Evolutionary conservation across 2,888 invertebrate species (phyloP).

Genomic region (Aradus depressus): DNA sequence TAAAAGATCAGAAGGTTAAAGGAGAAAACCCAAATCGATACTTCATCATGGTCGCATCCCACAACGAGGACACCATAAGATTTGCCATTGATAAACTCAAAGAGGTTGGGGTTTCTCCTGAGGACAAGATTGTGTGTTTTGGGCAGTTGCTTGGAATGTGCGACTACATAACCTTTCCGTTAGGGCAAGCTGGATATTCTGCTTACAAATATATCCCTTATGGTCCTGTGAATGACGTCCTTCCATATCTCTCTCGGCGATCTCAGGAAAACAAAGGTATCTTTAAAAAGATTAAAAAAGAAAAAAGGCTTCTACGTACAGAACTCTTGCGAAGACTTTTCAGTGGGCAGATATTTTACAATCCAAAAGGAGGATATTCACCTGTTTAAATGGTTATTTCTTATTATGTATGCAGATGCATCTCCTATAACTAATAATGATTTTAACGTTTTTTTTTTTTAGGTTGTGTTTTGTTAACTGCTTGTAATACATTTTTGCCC

Average conservation of each 20-base stretch:
- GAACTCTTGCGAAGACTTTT: slow-evolving; percentile 68
- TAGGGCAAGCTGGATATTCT: slow-evolving; percentile 96
- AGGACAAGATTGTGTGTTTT: slow-evolving; percentile 93
- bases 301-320: slow-evolving; percentile 62
- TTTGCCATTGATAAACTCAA: slow-evolving; percentile 93
- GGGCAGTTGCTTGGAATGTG: slow-evolving; percentile 99
- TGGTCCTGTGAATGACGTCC: slow-evolving; percentile 93
- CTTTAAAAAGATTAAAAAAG: slow-evolving; percentile 82
- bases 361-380: slow-evolving; percentile 72
- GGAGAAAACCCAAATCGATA: slow-evolving; percentile 58
- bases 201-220: slow-evolving; percentile 99
- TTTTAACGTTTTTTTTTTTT: no score
- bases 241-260: slow-evolving; percentile 92
- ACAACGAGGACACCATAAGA: slow-evolving; percentile 96
- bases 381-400: no score
- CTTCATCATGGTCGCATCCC: slow-evolving; percentile 95
- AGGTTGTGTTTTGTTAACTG: no score
- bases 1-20: slow-evolving; percentile 55
- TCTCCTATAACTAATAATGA: no score
- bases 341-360: slow-evolving; percentile 68
- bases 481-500: no score
- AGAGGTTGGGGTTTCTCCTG: slow-evolving; percentile 77
- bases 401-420: no score
- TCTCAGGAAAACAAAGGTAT: slow-evolving; percentile 94
- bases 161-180: slow-evolving; percentile 96